Evolutionary conservation across 2,113 vertebrate species (phyloP).

Genomic region (Crotophaga sulcirostris): DNA sequence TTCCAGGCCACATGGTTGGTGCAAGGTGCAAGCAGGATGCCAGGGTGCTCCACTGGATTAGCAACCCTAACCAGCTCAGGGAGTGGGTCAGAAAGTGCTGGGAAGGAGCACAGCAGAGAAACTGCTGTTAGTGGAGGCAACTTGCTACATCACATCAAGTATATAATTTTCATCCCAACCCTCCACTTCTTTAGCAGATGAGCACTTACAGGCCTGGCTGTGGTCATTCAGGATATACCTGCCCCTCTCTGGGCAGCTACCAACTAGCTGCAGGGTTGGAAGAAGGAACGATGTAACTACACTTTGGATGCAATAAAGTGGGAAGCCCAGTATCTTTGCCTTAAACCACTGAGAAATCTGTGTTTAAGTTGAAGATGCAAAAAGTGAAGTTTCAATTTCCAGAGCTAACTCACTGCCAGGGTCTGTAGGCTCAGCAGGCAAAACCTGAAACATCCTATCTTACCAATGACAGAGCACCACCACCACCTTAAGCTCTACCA

Average conservation of each 20-base stretch:
- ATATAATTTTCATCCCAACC: neutral
- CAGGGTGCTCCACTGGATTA: neutral
- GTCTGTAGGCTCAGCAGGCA: neutral
- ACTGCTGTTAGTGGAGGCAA: neutral
- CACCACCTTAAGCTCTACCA: neutral
- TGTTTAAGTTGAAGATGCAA: neutral
- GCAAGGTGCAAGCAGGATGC: neutral
- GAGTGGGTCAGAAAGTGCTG: neutral
- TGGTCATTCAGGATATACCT: neutral
- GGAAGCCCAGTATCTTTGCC: neutral
- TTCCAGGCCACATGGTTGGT: too few relatives aligned
- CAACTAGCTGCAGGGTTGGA: neutral
- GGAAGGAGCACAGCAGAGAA: neutral
- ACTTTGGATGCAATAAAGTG: neutral
- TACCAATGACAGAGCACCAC: neutral
- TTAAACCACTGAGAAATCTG: neutral
- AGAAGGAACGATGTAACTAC: neutral
- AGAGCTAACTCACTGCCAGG: neutral
- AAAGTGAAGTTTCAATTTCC: neutral
- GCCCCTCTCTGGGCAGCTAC: neutral
- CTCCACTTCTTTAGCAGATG: neutral
- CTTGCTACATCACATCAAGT: neutral
- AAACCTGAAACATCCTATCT: neutral
- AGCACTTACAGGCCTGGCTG: neutral
- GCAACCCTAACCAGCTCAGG: fast-evolving